phyloP scores from a whole-genome alignment of 2,888 invertebrate genomes.

The Pyralis farinalis region DNA sequence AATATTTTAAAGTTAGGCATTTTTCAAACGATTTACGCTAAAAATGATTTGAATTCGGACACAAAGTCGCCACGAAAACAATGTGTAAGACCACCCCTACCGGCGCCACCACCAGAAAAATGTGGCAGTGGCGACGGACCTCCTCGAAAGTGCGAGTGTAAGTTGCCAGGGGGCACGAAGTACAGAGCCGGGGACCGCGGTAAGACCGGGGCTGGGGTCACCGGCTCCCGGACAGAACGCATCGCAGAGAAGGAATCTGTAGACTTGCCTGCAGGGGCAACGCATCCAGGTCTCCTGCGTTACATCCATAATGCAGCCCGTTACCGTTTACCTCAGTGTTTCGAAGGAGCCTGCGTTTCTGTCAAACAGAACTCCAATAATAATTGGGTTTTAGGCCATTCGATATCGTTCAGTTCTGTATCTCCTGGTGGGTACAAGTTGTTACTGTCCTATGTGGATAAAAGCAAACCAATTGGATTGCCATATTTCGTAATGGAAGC shows the following conservation, averaged over 20 bases:
- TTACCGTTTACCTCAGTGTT: constrained; percentile 68
- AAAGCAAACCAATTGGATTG: constrained; percentile 42
- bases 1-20: constrained; percentile 49
- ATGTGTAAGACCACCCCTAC: neutral
- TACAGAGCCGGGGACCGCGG: constrained; percentile 52
- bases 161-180: too few relatives aligned
- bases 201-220: constrained; percentile 68
- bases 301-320: constrained; percentile 69
- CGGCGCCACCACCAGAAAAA: too few relatives aligned
- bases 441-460: constrained; percentile 59
- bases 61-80: constrained; percentile 35
- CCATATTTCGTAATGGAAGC: constrained; percentile 73
- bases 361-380: constrained; percentile 52
- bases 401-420: constrained; percentile 67
- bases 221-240: constrained; percentile 56
- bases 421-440: constrained; percentile 72
- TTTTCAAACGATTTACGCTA: constrained; percentile 58
- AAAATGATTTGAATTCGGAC: constrained; percentile 38
- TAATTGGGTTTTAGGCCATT: constrained; percentile 67
- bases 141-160: too few relatives aligned
- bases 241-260: constrained; percentile 33
- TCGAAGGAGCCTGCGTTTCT: constrained; percentile 64
- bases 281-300: constrained; percentile 61
- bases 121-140: too few relatives aligned
- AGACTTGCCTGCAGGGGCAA: constrained; percentile 48